phyloP scores from a whole-genome alignment of 2,113 vertebrate species.

The Malurus cyaneus region DNA sequence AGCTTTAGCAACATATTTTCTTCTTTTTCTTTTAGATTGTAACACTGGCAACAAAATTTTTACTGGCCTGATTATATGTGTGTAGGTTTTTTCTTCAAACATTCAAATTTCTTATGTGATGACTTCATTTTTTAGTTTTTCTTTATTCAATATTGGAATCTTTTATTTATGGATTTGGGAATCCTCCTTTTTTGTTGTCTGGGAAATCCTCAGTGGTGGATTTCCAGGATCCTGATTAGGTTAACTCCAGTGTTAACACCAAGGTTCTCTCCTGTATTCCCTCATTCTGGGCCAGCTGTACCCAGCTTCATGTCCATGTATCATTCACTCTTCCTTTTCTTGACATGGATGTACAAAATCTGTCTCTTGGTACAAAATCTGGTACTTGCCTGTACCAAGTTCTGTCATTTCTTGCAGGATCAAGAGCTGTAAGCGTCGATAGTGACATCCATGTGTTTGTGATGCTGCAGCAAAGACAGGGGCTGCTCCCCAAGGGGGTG shows the following conservation, averaged over 20 bases:
- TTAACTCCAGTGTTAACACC: not conserved
- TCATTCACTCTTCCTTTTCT: not conserved
- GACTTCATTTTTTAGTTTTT: not conserved
- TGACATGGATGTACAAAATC: not conserved
- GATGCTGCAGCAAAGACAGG: not conserved
- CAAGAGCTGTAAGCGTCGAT: rapidly evolving
- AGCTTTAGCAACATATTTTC: not conserved
- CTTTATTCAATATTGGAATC: not conserved
- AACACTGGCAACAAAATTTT: not conserved
- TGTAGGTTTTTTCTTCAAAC: not conserved
- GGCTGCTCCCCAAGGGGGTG: not conserved
- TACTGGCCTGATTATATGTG: not conserved
- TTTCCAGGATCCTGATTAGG: not conserved
- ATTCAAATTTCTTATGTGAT: not conserved
- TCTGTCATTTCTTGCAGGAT: not conserved
- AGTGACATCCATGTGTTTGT: not conserved
- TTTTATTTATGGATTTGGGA: not conserved
- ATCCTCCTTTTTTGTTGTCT: not conserved
- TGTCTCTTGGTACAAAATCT: not conserved
- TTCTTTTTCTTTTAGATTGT: not conserved
- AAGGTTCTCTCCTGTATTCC: not conserved
- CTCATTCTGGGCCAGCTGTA: not conserved
- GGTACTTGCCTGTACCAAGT: not conserved
- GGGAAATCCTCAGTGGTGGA: not conserved
- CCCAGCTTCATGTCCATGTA: not conserved